Evolutionary conservation across 2,797 vertebrate species (phyloP).

Genomic region (Sebastiscus tertius): DNA sequence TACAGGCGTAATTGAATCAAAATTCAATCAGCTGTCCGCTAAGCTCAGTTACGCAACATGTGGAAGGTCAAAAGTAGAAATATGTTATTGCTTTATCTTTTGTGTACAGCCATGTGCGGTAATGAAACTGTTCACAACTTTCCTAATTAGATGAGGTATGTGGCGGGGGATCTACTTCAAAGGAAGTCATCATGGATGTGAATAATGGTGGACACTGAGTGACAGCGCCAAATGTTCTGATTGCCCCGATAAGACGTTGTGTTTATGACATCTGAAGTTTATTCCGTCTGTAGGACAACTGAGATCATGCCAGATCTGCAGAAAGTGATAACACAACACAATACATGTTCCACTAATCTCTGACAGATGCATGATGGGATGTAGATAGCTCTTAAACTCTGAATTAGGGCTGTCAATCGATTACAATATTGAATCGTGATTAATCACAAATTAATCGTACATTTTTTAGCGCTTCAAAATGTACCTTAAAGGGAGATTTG

Average conservation of each 20-base stretch:
- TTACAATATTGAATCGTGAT: too few relatives aligned
- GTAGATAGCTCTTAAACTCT: not conserved
- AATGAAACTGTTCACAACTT: slow-evolving; percentile 32
- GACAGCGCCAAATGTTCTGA: slow-evolving; percentile 51
- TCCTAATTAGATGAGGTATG: slow-evolving; percentile 34
- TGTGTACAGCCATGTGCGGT: slow-evolving; percentile 40
- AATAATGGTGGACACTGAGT: slow-evolving; percentile 31
- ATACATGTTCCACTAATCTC: slow-evolving; percentile 4
- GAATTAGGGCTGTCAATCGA: too few relatives aligned
- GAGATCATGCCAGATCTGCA: not conserved
- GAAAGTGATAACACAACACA: not conserved
- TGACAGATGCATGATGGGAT: not conserved
- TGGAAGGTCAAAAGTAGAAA: slow-evolving; percentile 62
- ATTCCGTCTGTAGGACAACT: not conserved
- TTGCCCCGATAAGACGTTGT: slow-evolving; percentile 28
- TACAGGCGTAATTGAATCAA: slow-evolving; percentile 17
- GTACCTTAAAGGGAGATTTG: too few relatives aligned
- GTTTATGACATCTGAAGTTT: not conserved
- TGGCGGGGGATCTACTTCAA: slow-evolving; percentile 56
- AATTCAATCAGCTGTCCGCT: not conserved
- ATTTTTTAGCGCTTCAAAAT: too few relatives aligned
- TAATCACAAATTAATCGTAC: too few relatives aligned
- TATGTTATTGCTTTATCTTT: slow-evolving; percentile 41
- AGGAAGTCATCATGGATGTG: slow-evolving; percentile 23
- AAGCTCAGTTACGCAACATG: slow-evolving; percentile 42